Conservation (phyloP, 2,797 vertebrate genomes). For the Mormyrus hasselquistii region DNA sequence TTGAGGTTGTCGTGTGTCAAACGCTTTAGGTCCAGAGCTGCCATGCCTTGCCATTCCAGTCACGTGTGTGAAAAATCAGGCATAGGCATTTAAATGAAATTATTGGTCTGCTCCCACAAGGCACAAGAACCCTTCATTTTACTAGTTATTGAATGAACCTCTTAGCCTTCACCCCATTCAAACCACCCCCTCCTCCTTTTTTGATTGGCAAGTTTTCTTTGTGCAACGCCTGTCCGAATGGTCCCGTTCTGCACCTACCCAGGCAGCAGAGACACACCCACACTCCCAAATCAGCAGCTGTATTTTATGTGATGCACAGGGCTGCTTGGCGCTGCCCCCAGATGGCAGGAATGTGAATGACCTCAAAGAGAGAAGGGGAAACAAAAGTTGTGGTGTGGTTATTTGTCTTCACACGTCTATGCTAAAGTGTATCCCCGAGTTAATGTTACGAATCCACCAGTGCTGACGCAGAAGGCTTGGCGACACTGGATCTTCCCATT, state of each 20-base stretch:
- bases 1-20: background rate
- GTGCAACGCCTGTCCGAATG: background rate
- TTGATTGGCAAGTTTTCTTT: background rate
- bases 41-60: background rate
- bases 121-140: background rate
- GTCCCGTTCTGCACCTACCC: conserved; percentile 22
- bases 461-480: background rate
- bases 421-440: background rate
- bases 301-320: conserved; percentile 32
- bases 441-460: background rate
- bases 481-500: background rate
- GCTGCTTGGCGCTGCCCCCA: conserved; percentile 33
- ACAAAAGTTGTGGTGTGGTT: background rate
- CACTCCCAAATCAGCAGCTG: conserved; percentile 17
- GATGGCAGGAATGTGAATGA: conserved; percentile 38
- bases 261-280: conserved; percentile 38
- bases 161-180: background rate
- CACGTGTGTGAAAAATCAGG: background rate
- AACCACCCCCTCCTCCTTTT: background rate
- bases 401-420: background rate
- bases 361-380: background rate
- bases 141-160: background rate
- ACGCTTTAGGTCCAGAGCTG: background rate
- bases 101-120: background rate
- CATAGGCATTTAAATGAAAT: background rate